These are phyloP conservation scores for Carapus acus DNA, from an alignment of 2,797 vertebrate genomes.

Conservation along the genomic window DNA sequence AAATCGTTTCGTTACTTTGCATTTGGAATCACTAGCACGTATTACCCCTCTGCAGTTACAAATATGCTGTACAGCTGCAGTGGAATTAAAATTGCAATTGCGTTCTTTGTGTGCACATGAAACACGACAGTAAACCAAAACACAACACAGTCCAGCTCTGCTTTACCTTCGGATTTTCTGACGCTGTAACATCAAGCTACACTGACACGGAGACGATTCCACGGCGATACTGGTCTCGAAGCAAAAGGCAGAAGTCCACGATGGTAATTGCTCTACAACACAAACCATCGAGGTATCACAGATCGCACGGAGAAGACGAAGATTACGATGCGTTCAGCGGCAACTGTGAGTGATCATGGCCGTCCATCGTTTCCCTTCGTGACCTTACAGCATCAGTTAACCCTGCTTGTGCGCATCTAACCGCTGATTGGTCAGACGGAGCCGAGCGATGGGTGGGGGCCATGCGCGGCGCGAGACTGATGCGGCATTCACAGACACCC, in stretches of 20 bases:
- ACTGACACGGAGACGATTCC: conserved; percentile 49
- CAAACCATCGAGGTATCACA: neutral
- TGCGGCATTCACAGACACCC: conserved; percentile 8
- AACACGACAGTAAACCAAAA: too few relatives aligned
- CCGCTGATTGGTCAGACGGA: conserved; percentile 57
- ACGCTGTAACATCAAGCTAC: conserved; percentile 35
- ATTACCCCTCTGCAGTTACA: too few relatives aligned
- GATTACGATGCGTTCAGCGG: conserved; percentile 19
- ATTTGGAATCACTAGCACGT: too few relatives aligned
- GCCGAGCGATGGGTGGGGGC: conserved; percentile 62
- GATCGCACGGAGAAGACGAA: neutral
- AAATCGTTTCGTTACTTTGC: too few relatives aligned
- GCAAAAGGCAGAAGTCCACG: neutral
- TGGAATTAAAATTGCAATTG: too few relatives aligned
- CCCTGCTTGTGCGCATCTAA: conserved; percentile 3
- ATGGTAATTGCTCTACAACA: neutral
- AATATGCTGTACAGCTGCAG: too few relatives aligned
- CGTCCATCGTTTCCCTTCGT: conserved; percentile 61
- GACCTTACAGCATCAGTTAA: conserved; percentile 62
- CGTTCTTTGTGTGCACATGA: too few relatives aligned
- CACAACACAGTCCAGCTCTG: too few relatives aligned
- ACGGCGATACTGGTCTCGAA: conserved; percentile 29
- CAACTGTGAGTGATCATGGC: conserved; percentile 36
- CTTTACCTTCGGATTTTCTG: conserved; percentile 46
- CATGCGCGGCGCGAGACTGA: conserved; percentile 10